phyloP scores from a whole-genome alignment of 2,888 invertebrate species.

The Sesamia inferens region DNA sequence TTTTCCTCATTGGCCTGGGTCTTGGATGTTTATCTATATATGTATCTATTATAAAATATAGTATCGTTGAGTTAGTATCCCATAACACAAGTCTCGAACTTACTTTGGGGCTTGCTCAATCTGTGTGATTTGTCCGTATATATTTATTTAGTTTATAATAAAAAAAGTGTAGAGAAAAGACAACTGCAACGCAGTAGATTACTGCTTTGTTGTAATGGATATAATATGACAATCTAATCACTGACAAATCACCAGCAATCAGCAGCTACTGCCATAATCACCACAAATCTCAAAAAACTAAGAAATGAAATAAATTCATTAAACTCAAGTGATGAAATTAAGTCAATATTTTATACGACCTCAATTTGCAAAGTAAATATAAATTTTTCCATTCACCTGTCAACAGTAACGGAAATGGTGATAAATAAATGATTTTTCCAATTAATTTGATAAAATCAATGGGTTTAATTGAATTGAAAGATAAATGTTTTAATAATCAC shows the following conservation, averaged over 20 bases:
- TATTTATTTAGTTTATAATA: no score
- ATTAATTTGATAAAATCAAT: constrained; percentile 47
- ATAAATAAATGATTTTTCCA: constrained; percentile 50
- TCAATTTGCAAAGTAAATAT: constrained; percentile 37
- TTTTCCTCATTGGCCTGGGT: no score
- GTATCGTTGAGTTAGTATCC: no score
- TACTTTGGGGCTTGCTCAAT: no score
- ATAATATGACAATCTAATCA: background rate
- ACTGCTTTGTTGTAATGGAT: no score
- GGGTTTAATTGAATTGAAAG: constrained; percentile 43
- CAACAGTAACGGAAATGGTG: constrained; percentile 25
- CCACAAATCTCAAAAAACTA: constrained; percentile 23
- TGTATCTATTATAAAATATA: no score
- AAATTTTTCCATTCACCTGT: constrained; percentile 40
- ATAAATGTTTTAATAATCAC: constrained; percentile 25
- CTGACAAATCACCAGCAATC: constrained; percentile 9
- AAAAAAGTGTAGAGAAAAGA: no score
- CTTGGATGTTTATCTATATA: no score
- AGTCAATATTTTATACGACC: constrained; percentile 27
- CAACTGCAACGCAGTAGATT: background rate
- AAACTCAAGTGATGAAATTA: constrained; percentile 2
- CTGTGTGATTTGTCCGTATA: no score
- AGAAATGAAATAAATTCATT: constrained; percentile 33
- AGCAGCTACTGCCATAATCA: background rate
- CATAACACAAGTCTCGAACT: no score